Evolutionary conservation across 2,113 vertebrate species (phyloP).

Genomic region (Ariopsis seemanni): DNA sequence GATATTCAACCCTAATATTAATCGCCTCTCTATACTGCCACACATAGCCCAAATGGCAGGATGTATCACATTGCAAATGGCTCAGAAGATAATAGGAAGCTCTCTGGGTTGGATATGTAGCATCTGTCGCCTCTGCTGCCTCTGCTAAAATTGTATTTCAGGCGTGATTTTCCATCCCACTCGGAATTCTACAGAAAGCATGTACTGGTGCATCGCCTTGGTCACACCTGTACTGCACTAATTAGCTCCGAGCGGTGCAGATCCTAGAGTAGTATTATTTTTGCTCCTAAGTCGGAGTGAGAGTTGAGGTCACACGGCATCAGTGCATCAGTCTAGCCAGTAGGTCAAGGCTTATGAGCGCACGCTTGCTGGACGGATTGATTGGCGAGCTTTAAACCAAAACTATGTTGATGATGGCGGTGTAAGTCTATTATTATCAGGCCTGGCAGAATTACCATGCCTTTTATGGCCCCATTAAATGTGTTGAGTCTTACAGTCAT

Average conservation of each 20-base stretch:
- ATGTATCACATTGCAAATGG: constrained; percentile 61
- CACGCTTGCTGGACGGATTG: constrained; percentile 38
- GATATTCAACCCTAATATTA: constrained; percentile 60
- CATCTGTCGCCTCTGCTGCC: constrained; percentile 23
- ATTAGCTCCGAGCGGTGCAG: constrained; percentile 4
- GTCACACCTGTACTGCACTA: constrained; percentile 22
- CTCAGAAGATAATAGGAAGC: constrained; percentile 54
- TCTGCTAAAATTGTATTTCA: constrained; percentile 23
- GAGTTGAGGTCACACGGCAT: constrained; percentile 37
- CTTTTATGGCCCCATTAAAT: constrained; percentile 49
- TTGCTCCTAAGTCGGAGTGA: background rate
- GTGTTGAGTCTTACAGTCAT: constrained; percentile 40
- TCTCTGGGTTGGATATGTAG: constrained; percentile 57
- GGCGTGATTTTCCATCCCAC: constrained; percentile 35
- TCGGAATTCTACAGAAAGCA: constrained; percentile 9
- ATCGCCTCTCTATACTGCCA: constrained; percentile 59
- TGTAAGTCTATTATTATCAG: constrained; percentile 54
- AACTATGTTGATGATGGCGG: constrained; percentile 53
- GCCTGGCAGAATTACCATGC: constrained; percentile 44
- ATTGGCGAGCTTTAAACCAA: constrained; percentile 46
- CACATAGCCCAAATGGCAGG: constrained; percentile 59
- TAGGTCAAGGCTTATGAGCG: constrained; percentile 38
- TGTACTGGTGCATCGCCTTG: background rate
- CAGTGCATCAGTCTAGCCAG: constrained; percentile 38
- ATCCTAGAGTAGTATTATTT: background rate